Percentiles rank a stretch among this genome's conserved stretches.
phyloP scores from a whole-genome alignment of 2,113 vertebrate species.

The Micromys minutus region DNA sequence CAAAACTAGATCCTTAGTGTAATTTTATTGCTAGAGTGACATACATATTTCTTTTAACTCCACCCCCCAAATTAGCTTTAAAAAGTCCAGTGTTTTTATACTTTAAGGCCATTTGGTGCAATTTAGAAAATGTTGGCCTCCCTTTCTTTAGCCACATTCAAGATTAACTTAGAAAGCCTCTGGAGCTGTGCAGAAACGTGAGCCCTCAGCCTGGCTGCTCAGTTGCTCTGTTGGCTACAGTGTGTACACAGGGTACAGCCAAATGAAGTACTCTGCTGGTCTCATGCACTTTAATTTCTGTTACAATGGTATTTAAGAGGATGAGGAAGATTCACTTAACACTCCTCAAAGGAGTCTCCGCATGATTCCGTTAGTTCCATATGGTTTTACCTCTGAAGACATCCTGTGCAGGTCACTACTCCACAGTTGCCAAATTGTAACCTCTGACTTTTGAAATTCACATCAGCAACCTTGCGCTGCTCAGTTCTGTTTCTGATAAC shows the following conservation, averaged over 20 bases:
- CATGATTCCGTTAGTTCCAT: conserved; percentile 79
- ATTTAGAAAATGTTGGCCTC: conserved; percentile 76
- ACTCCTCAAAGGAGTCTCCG: conserved; percentile 79
- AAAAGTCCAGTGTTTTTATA: conserved; percentile 42
- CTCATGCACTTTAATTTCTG: conserved; percentile 88
- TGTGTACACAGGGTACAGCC: conserved; percentile 68
- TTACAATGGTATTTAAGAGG: conserved; percentile 67
- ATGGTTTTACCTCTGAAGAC: conserved; percentile 78
- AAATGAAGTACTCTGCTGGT: conserved; percentile 79
- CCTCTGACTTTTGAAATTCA: conserved; percentile 74
- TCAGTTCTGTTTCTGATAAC: conserved; percentile 76
- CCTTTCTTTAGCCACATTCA: conserved; percentile 44
- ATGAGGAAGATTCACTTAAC: conserved; percentile 79
- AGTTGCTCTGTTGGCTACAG: conserved; percentile 59
- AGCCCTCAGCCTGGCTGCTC: conserved; percentile 68
- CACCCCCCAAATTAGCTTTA: conserved; percentile 32
- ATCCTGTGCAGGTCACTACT: conserved; percentile 79
- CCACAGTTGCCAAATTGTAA: conserved; percentile 84
- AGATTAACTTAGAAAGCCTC: conserved; percentile 70
- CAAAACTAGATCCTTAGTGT: conserved; percentile 65
- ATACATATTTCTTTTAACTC: conserved; percentile 66
- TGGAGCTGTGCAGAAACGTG: conserved; percentile 49
- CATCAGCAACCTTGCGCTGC: conserved; percentile 79
- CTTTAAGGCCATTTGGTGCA: conserved; percentile 75
- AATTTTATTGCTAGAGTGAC: conserved; percentile 62